Base-by-base conservation (phyloP, 2,888 invertebrate genomes). In the Muscina levida region DNA sequence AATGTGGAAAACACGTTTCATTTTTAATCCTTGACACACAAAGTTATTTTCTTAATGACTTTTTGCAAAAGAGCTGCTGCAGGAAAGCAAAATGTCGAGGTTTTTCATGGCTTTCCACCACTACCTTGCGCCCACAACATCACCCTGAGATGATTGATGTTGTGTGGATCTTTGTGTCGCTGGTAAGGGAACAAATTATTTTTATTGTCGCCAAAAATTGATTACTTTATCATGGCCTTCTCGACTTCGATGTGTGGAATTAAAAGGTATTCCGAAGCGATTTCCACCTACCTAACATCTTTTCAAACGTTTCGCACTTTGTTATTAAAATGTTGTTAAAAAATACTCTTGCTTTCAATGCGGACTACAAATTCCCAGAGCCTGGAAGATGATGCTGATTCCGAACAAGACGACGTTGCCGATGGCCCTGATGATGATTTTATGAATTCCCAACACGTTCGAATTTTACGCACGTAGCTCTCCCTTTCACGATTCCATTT, bases 1-100 rank as follows among this genome's bases (percentile, higher is more conserved):
- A 70, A 65, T 42, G 3, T 68, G 72, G 39, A 67, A 67, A 59
- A 62, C 68, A 76, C 68, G 59, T 72, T 65, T 68, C 56, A 68
- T 56, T 68, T 68, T 72, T 76, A 76, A 72, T 72, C 68, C 72
- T 15, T 65, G 68, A 57, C 76, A 68, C 56, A 65, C 68, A 79
- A 76, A 76, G 56, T 76, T 79, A 62, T 72, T 76, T 72, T 72
- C 79, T 68, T 76, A 79, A 75, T 75, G 46, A 79, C 79, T 76
- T 75, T 59, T 72, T 71, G 26, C 26, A 22, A 5, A 13, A 3
- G 42, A 75, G 48, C 31, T 31, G 31, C 31, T 3, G 31, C 31
- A 31, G 4, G 3, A 8, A 31, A 3, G 31, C 48, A 48, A 48
- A 48, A 17, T 19, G 53, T 53, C 74, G 68, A 72, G 62, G 59